Base-by-base conservation (phyloP, 2,888 invertebrate species). In the Eristalis intricaria region DNA sequence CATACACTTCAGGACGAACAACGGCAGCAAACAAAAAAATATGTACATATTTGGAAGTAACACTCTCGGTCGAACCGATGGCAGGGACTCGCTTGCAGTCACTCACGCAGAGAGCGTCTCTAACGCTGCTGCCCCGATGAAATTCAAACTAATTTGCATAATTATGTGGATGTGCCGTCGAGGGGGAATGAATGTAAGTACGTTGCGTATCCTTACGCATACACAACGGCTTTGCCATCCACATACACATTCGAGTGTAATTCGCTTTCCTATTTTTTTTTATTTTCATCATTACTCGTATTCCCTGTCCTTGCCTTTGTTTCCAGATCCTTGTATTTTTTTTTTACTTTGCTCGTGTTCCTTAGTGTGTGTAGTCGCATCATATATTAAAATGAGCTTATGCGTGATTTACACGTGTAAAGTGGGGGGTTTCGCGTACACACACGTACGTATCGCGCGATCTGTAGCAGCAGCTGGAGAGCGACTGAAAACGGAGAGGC, bases 371-470 rank as follows among this genome's bases (percentile, higher is more conserved):
- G 75, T 74, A 82, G 70, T 84, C 80, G 80, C 76, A 84, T 79
- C 74, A 79, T 87, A 87, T 84, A 87, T 84, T 87, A 60, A 83
- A 87, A 84, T 79, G 86, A 84, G 84, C 79, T 87, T 87, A 87
- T 84, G 83, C 79, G 78, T 87, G 86, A 87, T 87, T 87, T 87
- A 87, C 86, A 87, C 86, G 86, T 87, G 86, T 87, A 84, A 79
- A 73, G 75, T 87, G 70, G 83, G 79, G 74, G 60, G 32, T 60
- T 68, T 81, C 50, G 50, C 50, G 50, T 50, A 50, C 50, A 50
- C 50, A 50, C 50, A 50, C 50, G 50, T 50, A 50, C 50, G 19
- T 50, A 50, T 50, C 50, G 50, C 50, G 50, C 19, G 4, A 64
- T 74, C 50, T 71, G 15, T 40, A 50, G 64, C 73, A 84, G 86